Conservation (phyloP, 2,113 vertebrate species). For the Phasianus colchicus region DNA sequence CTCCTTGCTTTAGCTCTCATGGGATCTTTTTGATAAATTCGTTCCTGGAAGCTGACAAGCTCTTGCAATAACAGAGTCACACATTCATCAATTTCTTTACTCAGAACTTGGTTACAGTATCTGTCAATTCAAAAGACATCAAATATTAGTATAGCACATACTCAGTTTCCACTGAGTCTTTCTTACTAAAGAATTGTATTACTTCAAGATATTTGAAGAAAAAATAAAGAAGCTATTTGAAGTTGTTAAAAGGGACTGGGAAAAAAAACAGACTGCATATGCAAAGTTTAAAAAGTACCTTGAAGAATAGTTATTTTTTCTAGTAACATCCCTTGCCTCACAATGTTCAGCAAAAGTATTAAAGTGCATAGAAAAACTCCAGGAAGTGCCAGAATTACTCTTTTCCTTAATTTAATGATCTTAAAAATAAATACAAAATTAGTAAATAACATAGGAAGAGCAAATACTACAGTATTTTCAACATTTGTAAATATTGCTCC, state of each 20-base stretch:
- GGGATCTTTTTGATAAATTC: slow-evolving; percentile 95
- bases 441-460: neutral
- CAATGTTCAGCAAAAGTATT: neutral
- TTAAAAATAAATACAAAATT: neutral
- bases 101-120: slow-evolving; percentile 98
- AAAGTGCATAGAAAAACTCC: neutral
- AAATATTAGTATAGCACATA: neutral
- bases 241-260: neutral
- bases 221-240: neutral
- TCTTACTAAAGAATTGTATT: neutral
- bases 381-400: neutral
- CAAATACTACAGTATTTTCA: neutral
- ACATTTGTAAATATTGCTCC: neutral
- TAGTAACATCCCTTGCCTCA: neutral
- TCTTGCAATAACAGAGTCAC: slow-evolving; percentile 95
- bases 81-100: slow-evolving; percentile 98
- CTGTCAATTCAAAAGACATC: slow-evolving; percentile 69
- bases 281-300: neutral
- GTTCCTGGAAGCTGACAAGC: slow-evolving; percentile 96
- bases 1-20: slow-evolving; percentile 93
- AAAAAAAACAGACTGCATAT: neutral
- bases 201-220: neutral
- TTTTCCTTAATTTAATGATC: neutral
- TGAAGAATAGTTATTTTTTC: neutral
- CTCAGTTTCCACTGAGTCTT: neutral